Conservation (phyloP, 2,113 vertebrate genomes). For the Cyanoderma ruficeps region DNA sequence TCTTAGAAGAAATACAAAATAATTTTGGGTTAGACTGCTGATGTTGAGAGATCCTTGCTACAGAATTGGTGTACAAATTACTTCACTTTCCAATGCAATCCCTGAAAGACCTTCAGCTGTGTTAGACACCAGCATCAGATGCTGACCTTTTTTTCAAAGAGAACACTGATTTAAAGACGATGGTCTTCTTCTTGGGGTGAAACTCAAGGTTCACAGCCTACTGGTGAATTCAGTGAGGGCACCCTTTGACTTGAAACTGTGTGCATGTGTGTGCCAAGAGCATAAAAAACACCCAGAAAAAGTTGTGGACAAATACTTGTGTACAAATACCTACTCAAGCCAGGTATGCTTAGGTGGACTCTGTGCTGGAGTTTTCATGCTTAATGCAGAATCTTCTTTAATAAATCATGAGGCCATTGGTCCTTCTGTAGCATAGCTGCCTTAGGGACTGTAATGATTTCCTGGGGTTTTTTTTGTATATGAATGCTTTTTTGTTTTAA, state of each 20-base stretch:
- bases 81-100: not conserved
- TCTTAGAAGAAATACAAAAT: not conserved
- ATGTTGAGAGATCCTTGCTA: not conserved
- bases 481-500: not conserved
- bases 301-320: not conserved
- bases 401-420: not conserved
- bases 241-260: not conserved
- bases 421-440: not conserved
- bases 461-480: not conserved
- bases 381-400: slow-evolving; percentile 1
- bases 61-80: not conserved
- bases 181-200: not conserved
- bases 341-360: not conserved
- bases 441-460: not conserved
- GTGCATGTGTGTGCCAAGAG: not conserved
- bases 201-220: not conserved
- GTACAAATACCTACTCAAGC: not conserved
- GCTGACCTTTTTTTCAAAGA: not conserved
- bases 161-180: not conserved
- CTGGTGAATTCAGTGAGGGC: not conserved
- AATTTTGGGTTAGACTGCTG: not conserved
- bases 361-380: not conserved
- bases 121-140: not conserved
- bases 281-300: not conserved
- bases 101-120: not conserved